These are phyloP conservation scores for Therioaphis trifolii DNA, from an alignment of 2,888 invertebrate species.

Conservation along the genomic window DNA sequence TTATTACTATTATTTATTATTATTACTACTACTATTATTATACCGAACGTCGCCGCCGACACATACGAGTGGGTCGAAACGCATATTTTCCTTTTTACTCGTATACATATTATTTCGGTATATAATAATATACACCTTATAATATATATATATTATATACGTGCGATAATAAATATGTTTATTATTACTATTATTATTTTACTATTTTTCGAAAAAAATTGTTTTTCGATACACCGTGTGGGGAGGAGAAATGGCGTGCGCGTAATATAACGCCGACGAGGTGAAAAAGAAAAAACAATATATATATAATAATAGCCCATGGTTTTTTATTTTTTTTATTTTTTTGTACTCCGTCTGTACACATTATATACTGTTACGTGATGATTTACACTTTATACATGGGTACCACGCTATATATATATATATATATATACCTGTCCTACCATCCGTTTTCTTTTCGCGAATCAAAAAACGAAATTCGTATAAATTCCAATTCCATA, in stretches of 20 bases:
- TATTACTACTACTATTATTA: conserved; percentile 18
- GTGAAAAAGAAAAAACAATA: conserved; percentile 47
- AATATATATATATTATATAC: neutral
- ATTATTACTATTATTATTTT: no score
- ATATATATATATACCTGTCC: neutral
- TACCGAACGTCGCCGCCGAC: conserved; percentile 14
- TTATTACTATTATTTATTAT: conserved; percentile 38
- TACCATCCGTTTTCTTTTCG: conserved; percentile 22
- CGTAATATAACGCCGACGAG: conserved; percentile 30
- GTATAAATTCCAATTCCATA: neutral
- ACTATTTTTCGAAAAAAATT: neutral
- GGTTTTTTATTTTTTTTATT: conserved; percentile 16
- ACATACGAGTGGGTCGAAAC: conserved; percentile 17
- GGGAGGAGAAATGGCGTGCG: neutral
- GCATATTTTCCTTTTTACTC: neutral
- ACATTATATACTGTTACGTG: conserved; percentile 23
- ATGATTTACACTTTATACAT: conserved; percentile 17
- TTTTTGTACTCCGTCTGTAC: no score
- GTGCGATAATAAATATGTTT: no score
- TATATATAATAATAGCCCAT: conserved; percentile 6
- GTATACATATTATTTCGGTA: conserved; percentile 16
- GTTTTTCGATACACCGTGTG: conserved; percentile 23
- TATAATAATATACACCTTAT: neutral
- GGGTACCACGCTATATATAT: neutral
- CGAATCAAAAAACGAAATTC: conserved; percentile 41